phyloP scores from a whole-genome alignment of 2,888 invertebrate genomes.

The Patella caerulea region DNA sequence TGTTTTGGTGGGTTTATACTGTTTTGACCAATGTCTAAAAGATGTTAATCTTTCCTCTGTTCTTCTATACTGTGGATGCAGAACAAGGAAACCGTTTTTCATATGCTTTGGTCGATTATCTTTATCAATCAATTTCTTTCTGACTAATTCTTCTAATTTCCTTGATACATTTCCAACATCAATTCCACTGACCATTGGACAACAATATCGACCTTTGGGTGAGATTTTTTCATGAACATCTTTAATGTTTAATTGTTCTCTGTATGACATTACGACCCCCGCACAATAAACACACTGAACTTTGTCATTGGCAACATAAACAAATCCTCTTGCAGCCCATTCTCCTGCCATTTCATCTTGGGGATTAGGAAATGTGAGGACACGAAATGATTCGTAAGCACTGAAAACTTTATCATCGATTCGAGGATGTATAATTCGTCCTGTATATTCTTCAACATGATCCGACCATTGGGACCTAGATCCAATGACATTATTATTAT shows the following conservation, averaged over 20 bases:
- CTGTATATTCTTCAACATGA: not conserved
- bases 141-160: not conserved
- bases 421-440: not conserved
- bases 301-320: not conserved
- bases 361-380: not conserved
- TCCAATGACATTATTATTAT: too few relatives aligned
- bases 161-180: not conserved
- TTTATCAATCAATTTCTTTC: not conserved
- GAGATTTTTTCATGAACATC: not conserved
- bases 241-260: not conserved
- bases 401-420: not conserved
- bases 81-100: not conserved
- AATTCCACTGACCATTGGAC: conserved; percentile 4
- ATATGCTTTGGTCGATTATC: not conserved
- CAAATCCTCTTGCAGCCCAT: not conserved
- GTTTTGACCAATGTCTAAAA: not conserved
- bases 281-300: conserved; percentile 7
- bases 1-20: not conserved
- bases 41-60: not conserved
- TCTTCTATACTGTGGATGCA: not conserved
- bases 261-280: not conserved
- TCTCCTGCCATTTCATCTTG: not conserved
- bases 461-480: not conserved
- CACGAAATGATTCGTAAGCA: not conserved
- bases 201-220: not conserved